phyloP scores from a whole-genome alignment of 1,140 invertebrate genomes.

The Pogonus chalceus region DNA sequence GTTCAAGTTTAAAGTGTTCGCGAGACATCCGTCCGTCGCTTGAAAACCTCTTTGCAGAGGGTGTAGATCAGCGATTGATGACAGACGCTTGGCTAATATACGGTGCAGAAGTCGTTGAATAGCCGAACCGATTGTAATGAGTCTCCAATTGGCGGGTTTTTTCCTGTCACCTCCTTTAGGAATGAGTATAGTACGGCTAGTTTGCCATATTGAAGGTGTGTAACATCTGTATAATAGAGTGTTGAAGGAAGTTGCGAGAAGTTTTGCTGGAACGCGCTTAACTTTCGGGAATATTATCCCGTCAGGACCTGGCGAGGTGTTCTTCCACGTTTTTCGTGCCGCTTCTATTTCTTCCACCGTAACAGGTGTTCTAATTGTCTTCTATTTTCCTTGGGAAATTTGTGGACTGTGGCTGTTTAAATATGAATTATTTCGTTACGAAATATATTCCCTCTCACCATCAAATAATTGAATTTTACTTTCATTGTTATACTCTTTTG shows the following conservation, averaged over 20 bases:
- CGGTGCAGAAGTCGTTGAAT: conserved; percentile 27
- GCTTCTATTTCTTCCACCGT: conserved; percentile 5
- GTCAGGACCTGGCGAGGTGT: conserved; percentile 17
- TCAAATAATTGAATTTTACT: too few relatives aligned
- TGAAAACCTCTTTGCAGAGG: conserved; percentile 28
- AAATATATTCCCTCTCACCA: too few relatives aligned
- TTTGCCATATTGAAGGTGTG: conserved; percentile 5
- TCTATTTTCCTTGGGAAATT: too few relatives aligned
- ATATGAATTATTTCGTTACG: too few relatives aligned
- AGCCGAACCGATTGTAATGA: conserved; percentile 34
- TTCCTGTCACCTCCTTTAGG: conserved; percentile 13
- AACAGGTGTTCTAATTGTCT: too few relatives aligned
- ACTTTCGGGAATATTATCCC: conserved; percentile 13
- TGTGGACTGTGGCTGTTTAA: too few relatives aligned
- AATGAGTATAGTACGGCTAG: conserved; percentile 13
- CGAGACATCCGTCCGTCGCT: conserved; percentile 25
- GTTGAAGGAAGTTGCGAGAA: conserved; percentile 13
- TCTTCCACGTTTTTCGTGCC: conserved; percentile 5
- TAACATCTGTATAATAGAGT: conserved; percentile 9
- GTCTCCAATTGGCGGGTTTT: conserved; percentile 23
- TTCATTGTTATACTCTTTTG: too few relatives aligned
- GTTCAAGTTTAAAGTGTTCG: conserved; percentile 29
- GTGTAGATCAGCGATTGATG: conserved; percentile 20
- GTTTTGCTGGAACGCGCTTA: conserved; percentile 1
- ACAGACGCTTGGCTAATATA: conserved; percentile 26